Conservation (phyloP, 2,113 vertebrate species). For the Elaphurus davidianus region DNA sequence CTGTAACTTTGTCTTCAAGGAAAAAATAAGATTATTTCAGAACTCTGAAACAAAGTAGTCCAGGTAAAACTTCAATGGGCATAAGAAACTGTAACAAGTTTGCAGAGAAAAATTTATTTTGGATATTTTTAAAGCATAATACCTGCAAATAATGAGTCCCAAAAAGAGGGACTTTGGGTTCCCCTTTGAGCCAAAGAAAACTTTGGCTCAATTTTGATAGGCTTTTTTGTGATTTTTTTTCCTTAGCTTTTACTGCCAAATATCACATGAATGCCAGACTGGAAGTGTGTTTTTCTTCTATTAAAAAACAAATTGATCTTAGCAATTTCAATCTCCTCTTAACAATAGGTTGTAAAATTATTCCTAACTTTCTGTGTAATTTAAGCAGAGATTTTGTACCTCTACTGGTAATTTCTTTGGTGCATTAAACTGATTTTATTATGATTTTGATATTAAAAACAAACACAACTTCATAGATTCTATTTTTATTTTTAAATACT, state of each 20-base stretch:
- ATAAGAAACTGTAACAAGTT: neutral
- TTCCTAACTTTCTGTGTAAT: neutral
- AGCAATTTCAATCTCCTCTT: neutral
- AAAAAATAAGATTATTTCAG: neutral
- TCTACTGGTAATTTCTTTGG: neutral
- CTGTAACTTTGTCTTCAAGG: neutral
- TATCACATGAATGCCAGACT: neutral
- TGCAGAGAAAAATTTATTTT: neutral
- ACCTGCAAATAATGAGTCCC: neutral
- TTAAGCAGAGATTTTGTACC: neutral
- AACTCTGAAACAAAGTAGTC: neutral
- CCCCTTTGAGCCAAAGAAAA: neutral
- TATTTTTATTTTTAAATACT: slow-evolving; percentile 1
- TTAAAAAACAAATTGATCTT: neutral
- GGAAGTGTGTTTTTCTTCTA: neutral
- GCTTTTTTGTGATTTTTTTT: neutral
- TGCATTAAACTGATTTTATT: neutral
- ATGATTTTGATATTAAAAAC: neutral
- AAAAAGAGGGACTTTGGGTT: neutral
- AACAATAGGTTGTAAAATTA: neutral
- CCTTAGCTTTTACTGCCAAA: neutral
- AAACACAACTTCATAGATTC: neutral
- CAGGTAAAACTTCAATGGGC: neutral
- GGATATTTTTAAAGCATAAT: neutral
- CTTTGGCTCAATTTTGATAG: neutral